These are phyloP conservation scores for Prochilodus magdalenae DNA, from an alignment of 2,113 vertebrate species.

Conservation along the genomic window DNA sequence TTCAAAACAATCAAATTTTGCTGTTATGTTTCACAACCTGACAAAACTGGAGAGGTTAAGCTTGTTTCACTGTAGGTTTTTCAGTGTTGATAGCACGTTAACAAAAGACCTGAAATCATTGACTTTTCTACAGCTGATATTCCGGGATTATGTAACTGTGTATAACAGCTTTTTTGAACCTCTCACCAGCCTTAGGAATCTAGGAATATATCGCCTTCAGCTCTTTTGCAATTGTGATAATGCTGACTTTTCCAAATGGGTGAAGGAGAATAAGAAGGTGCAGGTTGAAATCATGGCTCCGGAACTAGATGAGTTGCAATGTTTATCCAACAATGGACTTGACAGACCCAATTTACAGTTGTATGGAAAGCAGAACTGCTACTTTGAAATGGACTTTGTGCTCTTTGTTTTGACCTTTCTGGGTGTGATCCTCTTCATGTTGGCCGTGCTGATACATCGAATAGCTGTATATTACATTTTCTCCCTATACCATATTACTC, in stretches of 20 bases:
- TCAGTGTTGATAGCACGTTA: conserved; percentile 66
- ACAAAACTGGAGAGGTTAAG: conserved; percentile 52
- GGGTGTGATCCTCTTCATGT: conserved; percentile 51
- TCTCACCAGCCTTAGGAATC: conserved; percentile 65
- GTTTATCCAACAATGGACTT: neutral
- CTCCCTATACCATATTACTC: conserved; percentile 70
- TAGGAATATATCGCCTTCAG: conserved; percentile 40
- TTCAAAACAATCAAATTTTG: conserved; percentile 58
- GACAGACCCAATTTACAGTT: neutral
- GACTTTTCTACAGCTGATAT: neutral
- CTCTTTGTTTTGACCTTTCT: conserved; percentile 60
- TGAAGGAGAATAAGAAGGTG: conserved; percentile 4
- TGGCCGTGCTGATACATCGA: conserved; percentile 56
- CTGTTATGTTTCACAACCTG: conserved; percentile 44
- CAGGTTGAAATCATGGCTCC: neutral
- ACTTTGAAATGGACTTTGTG: conserved; percentile 59
- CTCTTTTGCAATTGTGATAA: conserved; percentile 57
- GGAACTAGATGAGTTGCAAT: conserved; percentile 12
- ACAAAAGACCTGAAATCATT: conserved; percentile 16
- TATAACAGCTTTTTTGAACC: conserved; percentile 60
- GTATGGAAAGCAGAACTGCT: conserved; percentile 67
- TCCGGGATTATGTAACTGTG: neutral
- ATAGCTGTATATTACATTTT: conserved; percentile 58
- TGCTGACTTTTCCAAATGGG: conserved; percentile 26
- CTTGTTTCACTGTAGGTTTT: conserved; percentile 71